These are phyloP conservation scores for Phymanthus crucifer DNA, from an alignment of 92 coral and sea anemone genomes.

Conservation along the genomic window DNA sequence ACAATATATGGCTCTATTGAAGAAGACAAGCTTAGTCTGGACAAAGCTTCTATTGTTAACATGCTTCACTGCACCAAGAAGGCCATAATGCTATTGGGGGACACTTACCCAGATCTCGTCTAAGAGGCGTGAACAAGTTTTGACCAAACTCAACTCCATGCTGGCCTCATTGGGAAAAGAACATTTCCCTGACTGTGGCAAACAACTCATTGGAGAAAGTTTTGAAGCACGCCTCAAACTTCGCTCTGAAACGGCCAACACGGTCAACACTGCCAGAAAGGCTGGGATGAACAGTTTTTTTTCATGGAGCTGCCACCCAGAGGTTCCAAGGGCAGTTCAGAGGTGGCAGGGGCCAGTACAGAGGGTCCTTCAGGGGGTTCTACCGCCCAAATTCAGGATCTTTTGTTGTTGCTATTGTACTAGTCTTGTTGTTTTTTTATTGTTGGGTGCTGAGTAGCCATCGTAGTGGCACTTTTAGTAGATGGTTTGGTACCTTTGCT, in stretches of 20 bases:
- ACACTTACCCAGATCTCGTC: constrained; percentile 46
- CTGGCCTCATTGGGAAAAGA: constrained; percentile 48
- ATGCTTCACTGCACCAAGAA: constrained; percentile 36
- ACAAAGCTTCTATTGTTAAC: constrained; percentile 21
- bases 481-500: neutral
- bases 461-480: neutral
- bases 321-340: constrained; percentile 38
- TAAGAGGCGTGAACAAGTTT: constrained; percentile 50
- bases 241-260: constrained; percentile 37
- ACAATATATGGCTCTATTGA: constrained; percentile 10
- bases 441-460: neutral
- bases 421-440: neutral
- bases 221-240: constrained; percentile 32
- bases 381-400: neutral
- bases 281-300: too few species aligned
- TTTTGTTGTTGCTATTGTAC: neutral
- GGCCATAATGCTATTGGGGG: constrained; percentile 39
- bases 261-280: constrained; percentile 16
- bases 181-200: constrained; percentile 50
- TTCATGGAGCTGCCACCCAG: constrained; percentile 38
- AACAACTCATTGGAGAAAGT: constrained; percentile 51
- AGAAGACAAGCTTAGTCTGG: constrained; percentile 22
- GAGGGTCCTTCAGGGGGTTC: constrained; percentile 4
- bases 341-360: constrained; percentile 13
- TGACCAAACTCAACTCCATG: constrained; percentile 44